Conservation (phyloP, 2,888 invertebrate genomes). For the Dynastes hyllus region DNA sequence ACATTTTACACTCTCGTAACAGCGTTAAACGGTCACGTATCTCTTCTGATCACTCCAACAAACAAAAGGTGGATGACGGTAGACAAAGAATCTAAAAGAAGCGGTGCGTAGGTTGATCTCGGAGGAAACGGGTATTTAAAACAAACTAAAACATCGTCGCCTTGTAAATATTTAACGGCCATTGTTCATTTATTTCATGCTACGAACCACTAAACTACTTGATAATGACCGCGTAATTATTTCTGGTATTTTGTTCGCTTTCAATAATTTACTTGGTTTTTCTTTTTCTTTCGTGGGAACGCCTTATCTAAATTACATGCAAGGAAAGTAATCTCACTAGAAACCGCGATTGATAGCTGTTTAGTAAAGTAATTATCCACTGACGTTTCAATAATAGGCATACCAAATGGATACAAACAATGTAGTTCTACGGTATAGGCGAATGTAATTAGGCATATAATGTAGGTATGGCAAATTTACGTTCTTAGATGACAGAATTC, state of each 20-base stretch:
- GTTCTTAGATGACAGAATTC: no score
- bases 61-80: conserved; percentile 32
- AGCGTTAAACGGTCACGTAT: conserved; percentile 28
- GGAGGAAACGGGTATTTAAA: conserved; percentile 34
- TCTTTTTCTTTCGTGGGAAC: conserved; percentile 12
- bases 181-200: conserved; percentile 53
- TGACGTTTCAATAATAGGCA: conserved; percentile 41
- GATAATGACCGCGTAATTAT: conserved; percentile 52
- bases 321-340: conserved; percentile 37
- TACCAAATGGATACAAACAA: conserved; percentile 28
- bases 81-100: conserved; percentile 34
- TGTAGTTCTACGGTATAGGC: no score
- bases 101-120: conserved; percentile 47
- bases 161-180: conserved; percentile 51
- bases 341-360: conserved; percentile 46
- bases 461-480: no score
- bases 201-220: conserved; percentile 50
- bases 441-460: no score
- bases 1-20: conserved; percentile 20
- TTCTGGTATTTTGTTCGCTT: conserved; percentile 31
- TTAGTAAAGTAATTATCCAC: conserved; percentile 51
- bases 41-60: conserved; percentile 11
- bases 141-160: conserved; percentile 45
- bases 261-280: conserved; percentile 35
- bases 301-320: conserved; percentile 47